A percentile compares a stretch with the other conserved stretches of the same genome.
Conservation (phyloP, 2,797 vertebrate genomes). For the Rhabdophis nuchalis region DNA sequence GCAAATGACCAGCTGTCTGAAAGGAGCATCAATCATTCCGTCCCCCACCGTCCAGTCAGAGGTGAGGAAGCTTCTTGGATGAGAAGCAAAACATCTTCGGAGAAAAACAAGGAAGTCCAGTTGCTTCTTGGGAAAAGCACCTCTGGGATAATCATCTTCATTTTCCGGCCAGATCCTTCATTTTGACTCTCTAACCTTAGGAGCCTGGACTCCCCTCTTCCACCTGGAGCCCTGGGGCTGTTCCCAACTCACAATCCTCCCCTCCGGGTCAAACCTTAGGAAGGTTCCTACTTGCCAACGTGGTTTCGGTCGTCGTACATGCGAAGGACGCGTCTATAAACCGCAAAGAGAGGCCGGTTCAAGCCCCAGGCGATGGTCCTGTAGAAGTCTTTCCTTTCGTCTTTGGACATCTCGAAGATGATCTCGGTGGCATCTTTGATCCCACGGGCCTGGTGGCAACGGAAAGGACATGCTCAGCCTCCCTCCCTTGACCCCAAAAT, state of each 20-base stretch:
- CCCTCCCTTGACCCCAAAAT: constrained; percentile 14
- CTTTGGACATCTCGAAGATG: constrained; percentile 99
- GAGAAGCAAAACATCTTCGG: too few species aligned
- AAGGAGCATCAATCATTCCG: too few species aligned
- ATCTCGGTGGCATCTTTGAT: constrained; percentile 97
- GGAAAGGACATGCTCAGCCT: constrained; percentile 31
- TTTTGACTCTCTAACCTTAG: background rate
- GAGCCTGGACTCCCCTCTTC: background rate
- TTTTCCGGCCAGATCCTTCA: too few species aligned
- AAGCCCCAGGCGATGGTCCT: constrained; percentile 94
- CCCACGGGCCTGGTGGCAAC: constrained; percentile 80
- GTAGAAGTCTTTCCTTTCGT: constrained; percentile 98
- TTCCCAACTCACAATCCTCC: constrained; percentile 44
- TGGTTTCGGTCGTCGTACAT: constrained; percentile 99
- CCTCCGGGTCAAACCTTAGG: constrained; percentile 65
- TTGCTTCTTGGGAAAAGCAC: too few species aligned
- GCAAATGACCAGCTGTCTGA: too few species aligned
- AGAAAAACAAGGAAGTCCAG: too few species aligned
- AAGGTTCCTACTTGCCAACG: constrained; percentile 91
- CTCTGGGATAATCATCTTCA: too few species aligned
- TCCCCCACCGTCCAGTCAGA: too few species aligned
- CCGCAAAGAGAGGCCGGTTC: constrained; percentile 94
- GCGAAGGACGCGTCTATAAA: constrained; percentile 93
- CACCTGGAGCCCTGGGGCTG: background rate
- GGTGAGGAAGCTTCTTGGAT: too few species aligned